Conservation (phyloP, 2,113 vertebrate genomes). For the Forbesichthys papilliferus region DNA sequence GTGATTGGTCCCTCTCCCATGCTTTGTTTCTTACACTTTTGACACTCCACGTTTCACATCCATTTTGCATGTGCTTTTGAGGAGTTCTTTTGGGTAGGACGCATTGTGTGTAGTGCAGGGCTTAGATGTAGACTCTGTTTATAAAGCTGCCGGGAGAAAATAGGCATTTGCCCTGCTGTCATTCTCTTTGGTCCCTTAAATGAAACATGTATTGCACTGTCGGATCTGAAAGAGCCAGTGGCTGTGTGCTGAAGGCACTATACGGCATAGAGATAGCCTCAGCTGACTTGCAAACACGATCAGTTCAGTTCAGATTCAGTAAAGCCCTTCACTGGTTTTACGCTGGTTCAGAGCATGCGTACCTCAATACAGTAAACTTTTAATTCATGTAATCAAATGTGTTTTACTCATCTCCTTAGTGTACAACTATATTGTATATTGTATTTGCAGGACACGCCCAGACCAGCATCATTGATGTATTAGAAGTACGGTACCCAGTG, state of each 20-base stretch:
- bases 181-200: conserved; percentile 8
- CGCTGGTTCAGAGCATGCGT: no score
- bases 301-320: no score
- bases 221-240: conserved; percentile 6
- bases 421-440: background rate
- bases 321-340: no score
- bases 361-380: no score
- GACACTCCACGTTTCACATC: conserved; percentile 4
- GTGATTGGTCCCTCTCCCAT: background rate
- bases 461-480: background rate
- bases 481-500: no score
- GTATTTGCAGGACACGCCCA: background rate
- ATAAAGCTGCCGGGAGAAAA: conserved; percentile 27
- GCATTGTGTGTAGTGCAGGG: conserved; percentile 35
- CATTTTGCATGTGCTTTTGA: conserved; percentile 27
- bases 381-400: no score
- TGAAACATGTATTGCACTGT: conserved; percentile 21
- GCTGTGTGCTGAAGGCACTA: background rate
- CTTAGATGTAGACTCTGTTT: conserved; percentile 21
- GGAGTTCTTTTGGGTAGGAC: conserved; percentile 18
- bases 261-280: no score
- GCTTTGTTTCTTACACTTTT: background rate
- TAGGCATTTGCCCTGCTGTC: conserved; percentile 25
- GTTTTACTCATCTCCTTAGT: no score
- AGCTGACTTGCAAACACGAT: no score